Evolutionary conservation across 2,888 invertebrate species (phyloP).

Genomic region (Danaus chrysippus): DNA sequence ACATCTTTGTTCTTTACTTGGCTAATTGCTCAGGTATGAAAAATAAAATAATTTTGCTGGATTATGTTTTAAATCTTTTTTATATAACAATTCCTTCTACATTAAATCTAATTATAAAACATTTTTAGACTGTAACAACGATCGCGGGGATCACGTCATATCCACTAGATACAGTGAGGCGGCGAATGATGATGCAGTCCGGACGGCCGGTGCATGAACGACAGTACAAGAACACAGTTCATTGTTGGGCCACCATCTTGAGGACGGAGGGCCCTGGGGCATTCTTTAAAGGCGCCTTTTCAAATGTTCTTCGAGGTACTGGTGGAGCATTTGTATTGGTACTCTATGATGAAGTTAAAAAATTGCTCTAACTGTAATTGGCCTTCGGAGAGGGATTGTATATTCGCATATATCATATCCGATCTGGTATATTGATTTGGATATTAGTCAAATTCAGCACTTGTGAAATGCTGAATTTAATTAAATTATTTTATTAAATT

Average conservation of each 20-base stretch:
- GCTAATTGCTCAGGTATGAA: constrained; percentile 88
- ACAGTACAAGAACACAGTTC: constrained; percentile 92
- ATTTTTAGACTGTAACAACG: constrained; percentile 78
- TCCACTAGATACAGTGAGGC: constrained; percentile 95
- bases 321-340: constrained; percentile 95
- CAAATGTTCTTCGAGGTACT: constrained; percentile 94
- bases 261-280: constrained; percentile 88
- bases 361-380: constrained; percentile 68
- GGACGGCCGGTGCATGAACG: constrained; percentile 87
- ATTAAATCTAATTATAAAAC: constrained; percentile 4
- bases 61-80: background rate
- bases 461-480: no score
- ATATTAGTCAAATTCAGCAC: background rate
- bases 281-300: constrained; percentile 98
- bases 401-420: background rate
- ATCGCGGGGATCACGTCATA: constrained; percentile 95
- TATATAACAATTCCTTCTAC: background rate
- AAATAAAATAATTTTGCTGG: background rate
- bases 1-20: constrained; percentile 93
- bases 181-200: constrained; percentile 99
- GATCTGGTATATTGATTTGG: background rate
- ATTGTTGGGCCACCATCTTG: constrained; percentile 92
- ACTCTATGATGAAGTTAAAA: constrained; percentile 92
- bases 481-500: no score
- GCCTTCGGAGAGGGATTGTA: no score